Conservation (phyloP, 2,113 vertebrate genomes). For the Accipiter cooperii region DNA sequence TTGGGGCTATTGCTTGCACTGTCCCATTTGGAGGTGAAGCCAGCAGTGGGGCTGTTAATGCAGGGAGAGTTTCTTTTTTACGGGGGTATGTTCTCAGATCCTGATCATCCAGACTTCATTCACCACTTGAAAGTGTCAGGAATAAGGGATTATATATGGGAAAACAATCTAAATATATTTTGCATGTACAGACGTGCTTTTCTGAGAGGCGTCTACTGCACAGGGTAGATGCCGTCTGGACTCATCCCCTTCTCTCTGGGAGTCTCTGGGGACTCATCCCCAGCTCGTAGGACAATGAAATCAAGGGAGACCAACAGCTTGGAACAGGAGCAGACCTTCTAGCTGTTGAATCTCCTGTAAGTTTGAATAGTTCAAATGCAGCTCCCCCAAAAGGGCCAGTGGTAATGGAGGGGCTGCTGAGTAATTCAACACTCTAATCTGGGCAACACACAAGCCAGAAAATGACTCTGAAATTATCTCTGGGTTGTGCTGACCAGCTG, state of each 20-base stretch:
- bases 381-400: background rate
- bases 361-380: background rate
- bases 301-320: background rate
- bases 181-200: background rate
- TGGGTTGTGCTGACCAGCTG: background rate
- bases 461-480: background rate
- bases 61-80: background rate
- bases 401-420: background rate
- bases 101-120: background rate
- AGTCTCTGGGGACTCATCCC: background rate
- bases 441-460: rapidly evolving
- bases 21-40: background rate
- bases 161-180: background rate
- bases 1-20: background rate
- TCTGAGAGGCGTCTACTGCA: background rate
- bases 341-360: background rate
- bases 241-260: background rate
- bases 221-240: background rate
- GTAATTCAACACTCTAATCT: background rate
- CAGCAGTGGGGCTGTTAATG: background rate
- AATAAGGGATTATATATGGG: background rate
- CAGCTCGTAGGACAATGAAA: background rate
- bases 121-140: background rate
- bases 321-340: background rate
- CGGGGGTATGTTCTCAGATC: background rate